Evolutionary conservation across 2,113 vertebrate genomes (phyloP).

Genomic region (Aplodontia rufa): DNA sequence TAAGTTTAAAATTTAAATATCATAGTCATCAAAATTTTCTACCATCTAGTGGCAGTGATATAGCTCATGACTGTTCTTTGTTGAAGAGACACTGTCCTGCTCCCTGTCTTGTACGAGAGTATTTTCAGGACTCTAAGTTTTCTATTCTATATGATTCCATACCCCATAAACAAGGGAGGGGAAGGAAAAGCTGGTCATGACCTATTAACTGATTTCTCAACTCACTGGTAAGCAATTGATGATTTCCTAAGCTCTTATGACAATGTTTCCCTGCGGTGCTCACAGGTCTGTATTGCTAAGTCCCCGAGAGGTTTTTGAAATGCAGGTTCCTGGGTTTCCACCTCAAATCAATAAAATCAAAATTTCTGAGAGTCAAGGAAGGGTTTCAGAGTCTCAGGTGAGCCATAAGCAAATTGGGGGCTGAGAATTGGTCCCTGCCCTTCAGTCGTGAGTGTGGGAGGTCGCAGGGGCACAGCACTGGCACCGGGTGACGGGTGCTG

Average conservation of each 20-base stretch:
- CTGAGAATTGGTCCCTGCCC: background rate
- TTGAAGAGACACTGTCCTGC: background rate
- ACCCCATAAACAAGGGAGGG: background rate
- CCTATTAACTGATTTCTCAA: background rate
- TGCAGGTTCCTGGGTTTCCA: background rate
- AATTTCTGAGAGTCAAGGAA: background rate
- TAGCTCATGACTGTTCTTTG: background rate
- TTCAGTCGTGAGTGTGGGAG: background rate
- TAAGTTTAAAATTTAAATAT: conserved; percentile 1
- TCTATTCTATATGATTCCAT: background rate
- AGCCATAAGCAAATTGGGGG: background rate
- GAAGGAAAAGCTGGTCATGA: background rate
- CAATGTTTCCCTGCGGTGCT: background rate
- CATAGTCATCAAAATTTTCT: background rate
- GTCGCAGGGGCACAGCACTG: accelerated
- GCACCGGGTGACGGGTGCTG: background rate
- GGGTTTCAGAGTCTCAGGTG: background rate
- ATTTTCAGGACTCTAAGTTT: background rate
- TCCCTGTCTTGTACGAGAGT: background rate
- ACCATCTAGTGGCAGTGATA: background rate
- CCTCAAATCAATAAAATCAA: background rate
- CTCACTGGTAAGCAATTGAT: background rate
- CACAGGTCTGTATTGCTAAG: background rate
- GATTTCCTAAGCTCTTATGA: background rate
- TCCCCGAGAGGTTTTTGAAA: background rate